phyloP scores from a whole-genome alignment of 2,113 vertebrate species.

The Xiphophorus maculatus region DNA sequence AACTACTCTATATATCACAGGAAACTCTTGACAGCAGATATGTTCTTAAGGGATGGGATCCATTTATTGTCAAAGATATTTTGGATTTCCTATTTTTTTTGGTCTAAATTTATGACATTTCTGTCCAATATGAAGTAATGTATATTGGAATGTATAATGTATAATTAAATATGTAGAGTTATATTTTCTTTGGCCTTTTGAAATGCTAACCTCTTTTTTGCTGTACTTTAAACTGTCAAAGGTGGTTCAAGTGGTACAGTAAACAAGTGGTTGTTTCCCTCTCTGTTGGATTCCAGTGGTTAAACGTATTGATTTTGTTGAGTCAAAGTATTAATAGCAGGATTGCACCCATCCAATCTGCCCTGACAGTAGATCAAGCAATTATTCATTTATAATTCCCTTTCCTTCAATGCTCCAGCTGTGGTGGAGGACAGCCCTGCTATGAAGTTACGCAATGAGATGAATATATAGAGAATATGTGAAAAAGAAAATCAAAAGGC shows the following conservation, averaged over 20 bases:
- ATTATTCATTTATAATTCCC: slow-evolving; percentile 74
- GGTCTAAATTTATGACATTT: background rate
- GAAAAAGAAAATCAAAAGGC: background rate
- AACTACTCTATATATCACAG: background rate
- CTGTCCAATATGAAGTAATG: background rate
- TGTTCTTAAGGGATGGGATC: background rate
- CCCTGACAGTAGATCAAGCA: slow-evolving; percentile 55
- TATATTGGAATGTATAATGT: too few relatives aligned
- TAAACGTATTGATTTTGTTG: slow-evolving; percentile 58
- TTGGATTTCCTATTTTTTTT: background rate
- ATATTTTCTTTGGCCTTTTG: background rate
- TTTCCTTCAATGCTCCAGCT: slow-evolving; percentile 44
- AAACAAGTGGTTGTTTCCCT: slow-evolving; percentile 25
- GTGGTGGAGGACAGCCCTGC: slow-evolving; percentile 24
- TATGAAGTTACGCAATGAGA: slow-evolving; percentile 31
- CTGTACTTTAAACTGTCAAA: slow-evolving; percentile 10
- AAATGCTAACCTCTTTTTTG: slow-evolving; percentile 9
- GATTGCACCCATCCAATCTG: slow-evolving; percentile 48
- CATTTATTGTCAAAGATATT: too few relatives aligned
- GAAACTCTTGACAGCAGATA: background rate
- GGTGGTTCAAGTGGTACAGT: slow-evolving; percentile 23
- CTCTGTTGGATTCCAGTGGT: slow-evolving; percentile 28
- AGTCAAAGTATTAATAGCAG: slow-evolving; percentile 65
- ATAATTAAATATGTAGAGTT: background rate
- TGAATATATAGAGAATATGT: slow-evolving; percentile 9